phyloP scores from a whole-genome alignment of 2,888 invertebrate genomes.

The Lasioglossum malachurum region DNA sequence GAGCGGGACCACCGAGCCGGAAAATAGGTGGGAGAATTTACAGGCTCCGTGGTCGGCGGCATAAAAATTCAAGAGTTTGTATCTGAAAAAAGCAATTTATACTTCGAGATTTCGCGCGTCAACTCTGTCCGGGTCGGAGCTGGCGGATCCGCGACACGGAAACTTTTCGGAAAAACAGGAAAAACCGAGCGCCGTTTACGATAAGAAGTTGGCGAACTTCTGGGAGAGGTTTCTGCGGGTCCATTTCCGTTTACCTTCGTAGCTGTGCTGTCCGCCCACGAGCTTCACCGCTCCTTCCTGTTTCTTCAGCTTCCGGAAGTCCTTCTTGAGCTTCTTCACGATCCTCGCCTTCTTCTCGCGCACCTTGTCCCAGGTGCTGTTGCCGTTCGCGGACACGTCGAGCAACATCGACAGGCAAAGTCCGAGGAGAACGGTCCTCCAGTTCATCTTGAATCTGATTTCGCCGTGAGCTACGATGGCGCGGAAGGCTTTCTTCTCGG shows the following conservation, averaged over 20 bases:
- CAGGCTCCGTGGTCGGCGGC: background rate
- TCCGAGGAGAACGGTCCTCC: constrained; percentile 10
- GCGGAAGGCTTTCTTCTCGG: background rate
- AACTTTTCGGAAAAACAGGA: background rate
- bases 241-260: constrained; percentile 88
- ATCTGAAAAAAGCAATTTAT: background rate
- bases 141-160: background rate
- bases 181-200: background rate
- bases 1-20: background rate
- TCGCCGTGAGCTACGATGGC: background rate
- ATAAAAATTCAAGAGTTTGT: background rate
- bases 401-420: constrained; percentile 15
- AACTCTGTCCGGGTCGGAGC: background rate
- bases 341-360: constrained; percentile 86
- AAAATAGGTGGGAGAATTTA: background rate
- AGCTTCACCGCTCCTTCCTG: constrained; percentile 91
- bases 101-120: background rate
- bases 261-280: constrained; percentile 87
- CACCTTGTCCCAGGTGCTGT: constrained; percentile 41
- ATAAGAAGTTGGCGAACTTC: background rate
- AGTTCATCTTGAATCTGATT: constrained; percentile 35
- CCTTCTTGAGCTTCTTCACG: constrained; percentile 89
- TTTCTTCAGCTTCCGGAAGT: constrained; percentile 90
- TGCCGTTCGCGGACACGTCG: constrained; percentile 28
- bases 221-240: background rate